Conservation (phyloP, 2,797 vertebrate genomes). For the Urophycis tenuis region DNA sequence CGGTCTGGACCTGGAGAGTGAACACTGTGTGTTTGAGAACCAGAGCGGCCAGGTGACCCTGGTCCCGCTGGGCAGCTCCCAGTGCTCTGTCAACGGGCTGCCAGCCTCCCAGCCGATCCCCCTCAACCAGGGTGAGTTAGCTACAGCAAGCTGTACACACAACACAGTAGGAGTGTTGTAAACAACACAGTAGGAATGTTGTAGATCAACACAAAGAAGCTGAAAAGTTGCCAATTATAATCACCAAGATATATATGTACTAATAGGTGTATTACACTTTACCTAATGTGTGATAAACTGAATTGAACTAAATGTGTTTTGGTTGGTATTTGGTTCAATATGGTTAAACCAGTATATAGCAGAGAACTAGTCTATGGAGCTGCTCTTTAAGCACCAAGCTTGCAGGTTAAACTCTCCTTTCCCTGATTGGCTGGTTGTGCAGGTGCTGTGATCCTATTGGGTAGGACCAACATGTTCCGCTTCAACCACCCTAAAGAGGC, state of each 20-base stretch:
- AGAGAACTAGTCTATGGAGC: not conserved
- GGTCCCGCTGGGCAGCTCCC: conserved; percentile 77
- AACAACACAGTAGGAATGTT: not conserved
- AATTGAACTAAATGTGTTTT: not conserved
- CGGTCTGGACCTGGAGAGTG: conserved; percentile 89
- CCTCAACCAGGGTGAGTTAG: conserved; percentile 86
- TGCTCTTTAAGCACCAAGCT: not conserved
- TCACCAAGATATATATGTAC: not conserved
- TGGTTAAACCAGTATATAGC: not conserved
- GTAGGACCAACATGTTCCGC: conserved; percentile 96
- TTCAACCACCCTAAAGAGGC: conserved; percentile 98
- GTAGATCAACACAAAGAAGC: no score
- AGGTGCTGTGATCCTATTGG: conserved; percentile 94
- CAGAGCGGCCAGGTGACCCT: conserved; percentile 78
- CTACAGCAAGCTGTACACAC: not conserved
- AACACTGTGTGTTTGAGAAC: conserved; percentile 92
- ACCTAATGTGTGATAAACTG: no score
- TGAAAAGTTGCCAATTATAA: not conserved
- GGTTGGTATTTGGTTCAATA: not conserved
- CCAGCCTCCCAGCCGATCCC: conserved; percentile 74
- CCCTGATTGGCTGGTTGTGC: not conserved
- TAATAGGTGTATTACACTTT: no score
- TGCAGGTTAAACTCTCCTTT: not conserved
- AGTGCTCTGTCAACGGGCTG: conserved; percentile 90
- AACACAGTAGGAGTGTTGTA: not conserved